Base-by-base conservation (phyloP, 2,113 vertebrate genomes). In the Chitala chitala region DNA sequence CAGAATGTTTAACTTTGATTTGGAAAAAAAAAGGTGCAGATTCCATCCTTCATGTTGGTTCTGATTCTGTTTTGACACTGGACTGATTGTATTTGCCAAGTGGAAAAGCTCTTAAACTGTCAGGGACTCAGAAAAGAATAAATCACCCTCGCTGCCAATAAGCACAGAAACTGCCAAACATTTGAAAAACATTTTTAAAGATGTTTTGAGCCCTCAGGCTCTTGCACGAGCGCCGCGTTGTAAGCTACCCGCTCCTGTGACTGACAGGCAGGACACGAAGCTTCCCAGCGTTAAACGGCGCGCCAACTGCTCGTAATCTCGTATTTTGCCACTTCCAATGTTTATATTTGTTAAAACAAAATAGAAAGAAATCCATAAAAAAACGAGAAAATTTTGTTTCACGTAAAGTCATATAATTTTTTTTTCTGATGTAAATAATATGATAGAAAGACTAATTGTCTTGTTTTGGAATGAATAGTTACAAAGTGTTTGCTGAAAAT, bases 361-460 rank as follows among this genome's bases (percentile, higher is more conserved):
- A 73, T 79, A 75, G 83, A 79, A 81, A 72, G 58, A 46, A 77
- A 71, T 31, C 15, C n/a, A 42, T 40, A 22, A 15, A 59, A 68
- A 55, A 76, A 73, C 79, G 72, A 81, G 82, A 82, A 82, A 84
- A 81, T 76, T 85, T 85, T 74, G 80, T 85, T 86, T 84, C 76
- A 80, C 82, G 74, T 76, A 76, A 88, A 80, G 85, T 83, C 81
- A 63, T 84, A 73, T 84, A 86, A 84, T 89, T 87, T 88, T 89
- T n/a, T n/a, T 89, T 88, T 86, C 76, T 82, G 82, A 83, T 90
- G 87, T 90, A 90, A 82, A 90, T 90, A 86, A 80, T 84, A 80
- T 77, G 61, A 86, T 86, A 77, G 72, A 73, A 84, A 83, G 84
- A 79, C 74, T 80, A 36, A 81, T 75, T 77, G 79, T 84, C 75